Conservation (phyloP, 1,140 invertebrate genomes). For the Nebria ingens region DNA sequence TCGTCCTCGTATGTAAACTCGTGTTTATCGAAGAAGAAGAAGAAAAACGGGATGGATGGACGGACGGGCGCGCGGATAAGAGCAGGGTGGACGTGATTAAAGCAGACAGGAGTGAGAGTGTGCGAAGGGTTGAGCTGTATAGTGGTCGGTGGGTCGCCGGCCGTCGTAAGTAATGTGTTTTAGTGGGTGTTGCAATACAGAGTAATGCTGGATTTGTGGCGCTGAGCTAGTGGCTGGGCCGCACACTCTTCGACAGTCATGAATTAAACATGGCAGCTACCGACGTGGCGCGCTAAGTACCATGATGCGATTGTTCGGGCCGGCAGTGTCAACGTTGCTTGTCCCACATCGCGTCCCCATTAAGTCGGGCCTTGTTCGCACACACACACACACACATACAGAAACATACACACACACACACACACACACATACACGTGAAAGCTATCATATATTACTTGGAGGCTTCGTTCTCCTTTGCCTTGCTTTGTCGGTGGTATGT, state of each 20-base stretch:
- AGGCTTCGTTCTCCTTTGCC: too few species aligned
- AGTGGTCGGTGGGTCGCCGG: not conserved
- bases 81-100: not conserved
- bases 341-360: not conserved
- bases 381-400: not conserved
- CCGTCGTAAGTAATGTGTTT: slow-evolving; percentile 1
- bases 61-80: not conserved
- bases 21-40: not conserved
- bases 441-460: slow-evolving; percentile 1
- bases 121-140: not conserved
- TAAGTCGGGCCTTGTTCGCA: not conserved
- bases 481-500: not conserved
- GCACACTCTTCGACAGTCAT: not conserved
- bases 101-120: not conserved
- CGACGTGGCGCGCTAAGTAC: not conserved
- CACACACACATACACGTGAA: not conserved
- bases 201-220: slow-evolving; percentile 1
- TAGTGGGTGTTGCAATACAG: slow-evolving; percentile 4
- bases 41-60: too few species aligned
- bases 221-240: not conserved
- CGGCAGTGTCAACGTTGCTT: not conserved
- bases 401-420: not conserved
- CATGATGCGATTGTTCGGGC: not conserved
- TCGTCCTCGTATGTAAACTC: not conserved
- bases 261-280: slow-evolving; percentile 4